Conservation (phyloP, 2,888 invertebrate genomes). For the Agonopterix heracliana region DNA sequence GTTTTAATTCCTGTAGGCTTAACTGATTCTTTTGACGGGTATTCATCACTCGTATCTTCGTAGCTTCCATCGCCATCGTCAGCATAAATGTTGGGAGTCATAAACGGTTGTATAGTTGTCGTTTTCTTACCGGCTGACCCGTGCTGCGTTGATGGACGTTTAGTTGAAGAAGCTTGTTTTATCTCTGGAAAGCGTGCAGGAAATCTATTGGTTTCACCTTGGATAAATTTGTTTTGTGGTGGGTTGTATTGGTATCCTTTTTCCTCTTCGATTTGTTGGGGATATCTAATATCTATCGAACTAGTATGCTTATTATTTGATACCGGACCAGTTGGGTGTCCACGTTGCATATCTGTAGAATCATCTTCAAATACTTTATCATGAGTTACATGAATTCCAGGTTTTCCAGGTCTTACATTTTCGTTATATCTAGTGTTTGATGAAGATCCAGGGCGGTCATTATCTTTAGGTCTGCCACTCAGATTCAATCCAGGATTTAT, state of each 20-base stretch:
- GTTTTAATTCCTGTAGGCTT: not conserved
- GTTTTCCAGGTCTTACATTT: too few relatives aligned
- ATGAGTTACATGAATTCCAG: too few relatives aligned
- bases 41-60: constrained; percentile 11
- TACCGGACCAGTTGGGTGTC: too few relatives aligned
- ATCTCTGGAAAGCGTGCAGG: constrained; percentile 10
- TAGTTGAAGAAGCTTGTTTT: not conserved
- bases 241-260: constrained; percentile 27
- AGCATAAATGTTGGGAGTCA: constrained; percentile 23
- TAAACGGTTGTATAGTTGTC: constrained; percentile 21
- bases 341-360: too few relatives aligned
- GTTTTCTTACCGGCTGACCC: not conserved
- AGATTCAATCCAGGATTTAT: too few relatives aligned
- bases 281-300: not conserved
- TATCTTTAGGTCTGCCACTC: too few relatives aligned
- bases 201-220: constrained; percentile 7
- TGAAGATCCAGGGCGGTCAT: too few relatives aligned
- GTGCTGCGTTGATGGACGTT: not conserved
- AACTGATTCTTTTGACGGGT: not conserved
- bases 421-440: too few relatives aligned
- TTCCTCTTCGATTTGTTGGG: not conserved
- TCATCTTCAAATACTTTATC: too few relatives aligned
- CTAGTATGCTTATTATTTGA: too few relatives aligned
- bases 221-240: constrained; percentile 20
- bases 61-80: constrained; percentile 8